Evolutionary conservation across 2,888 invertebrate genomes (phyloP).

Genomic region (Onthophagus sagittarius): DNA sequence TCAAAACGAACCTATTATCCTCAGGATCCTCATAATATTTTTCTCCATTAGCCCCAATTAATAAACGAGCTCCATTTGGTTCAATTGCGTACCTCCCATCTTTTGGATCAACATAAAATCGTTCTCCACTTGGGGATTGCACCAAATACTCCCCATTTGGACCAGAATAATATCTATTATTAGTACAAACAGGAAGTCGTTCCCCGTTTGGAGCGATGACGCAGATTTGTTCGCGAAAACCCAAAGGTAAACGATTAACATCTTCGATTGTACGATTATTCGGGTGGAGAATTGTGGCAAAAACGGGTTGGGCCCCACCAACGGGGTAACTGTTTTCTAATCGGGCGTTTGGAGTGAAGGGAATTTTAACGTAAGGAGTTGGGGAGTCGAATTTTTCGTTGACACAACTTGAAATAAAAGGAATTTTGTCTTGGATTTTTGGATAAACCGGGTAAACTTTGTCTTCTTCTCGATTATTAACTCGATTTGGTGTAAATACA

Average conservation of each 20-base stretch:
- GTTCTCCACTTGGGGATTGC: slow-evolving; percentile 21
- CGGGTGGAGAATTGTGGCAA: slow-evolving; percentile 15
- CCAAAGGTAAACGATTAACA: slow-evolving; percentile 19
- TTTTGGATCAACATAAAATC: slow-evolving; percentile 17
- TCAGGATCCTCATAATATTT: slow-evolving; percentile 20
- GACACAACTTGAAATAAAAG: slow-evolving; percentile 15
- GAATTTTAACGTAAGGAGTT: slow-evolving; percentile 17
- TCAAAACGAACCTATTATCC: slow-evolving; percentile 19
- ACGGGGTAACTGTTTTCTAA: slow-evolving; percentile 21
- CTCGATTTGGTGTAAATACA: slow-evolving; percentile 13
- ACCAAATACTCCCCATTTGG: slow-evolving; percentile 21
- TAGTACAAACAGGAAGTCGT: slow-evolving; percentile 16
- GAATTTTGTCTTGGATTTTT: slow-evolving; percentile 17
- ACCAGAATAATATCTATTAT: slow-evolving; percentile 20
- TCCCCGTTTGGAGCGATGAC: slow-evolving; percentile 21
- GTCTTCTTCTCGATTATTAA: slow-evolving; percentile 12
- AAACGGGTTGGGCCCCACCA: slow-evolving; percentile 14
- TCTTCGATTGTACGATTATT: slow-evolving; percentile 17
- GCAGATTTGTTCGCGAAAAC: slow-evolving; percentile 20
- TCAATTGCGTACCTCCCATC: slow-evolving; percentile 20
- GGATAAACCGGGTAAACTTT: slow-evolving; percentile 19
- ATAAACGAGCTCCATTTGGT: slow-evolving; percentile 17
- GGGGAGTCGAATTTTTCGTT: slow-evolving; percentile 18
- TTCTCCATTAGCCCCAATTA: slow-evolving; percentile 20
- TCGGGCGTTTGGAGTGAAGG: slow-evolving; percentile 18